Base-by-base conservation (phyloP, 2,113 vertebrate species). In the Tilapia sparmanii region DNA sequence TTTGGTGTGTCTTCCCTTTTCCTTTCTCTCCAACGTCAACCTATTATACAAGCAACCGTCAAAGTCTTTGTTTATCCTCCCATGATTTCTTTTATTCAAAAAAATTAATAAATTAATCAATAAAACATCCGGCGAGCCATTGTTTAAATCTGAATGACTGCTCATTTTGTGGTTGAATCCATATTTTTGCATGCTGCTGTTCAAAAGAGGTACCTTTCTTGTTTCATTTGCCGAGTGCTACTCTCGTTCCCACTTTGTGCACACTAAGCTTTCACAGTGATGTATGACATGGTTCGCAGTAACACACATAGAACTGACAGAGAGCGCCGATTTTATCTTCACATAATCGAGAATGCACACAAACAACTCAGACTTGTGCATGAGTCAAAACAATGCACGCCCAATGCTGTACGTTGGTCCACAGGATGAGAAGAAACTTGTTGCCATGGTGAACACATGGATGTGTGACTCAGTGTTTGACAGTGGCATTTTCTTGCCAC, bases 371-470 rank as follows among this genome's bases (percentile, higher is more conserved):
- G 29, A 79, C 31, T 53, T 12, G 7, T 55, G 66, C 57, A 50
- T 22, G 26, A 87, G 76, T 42, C 81, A 38, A 83, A 84, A 83
- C 57, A 52, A 83, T 55, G 50, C 73, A 80, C 79, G 18, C 29
- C 33, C 24, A 81, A 4, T 83, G n/a, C 33, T 78, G 35, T 45
- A 38, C 26, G 66, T 61, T 71, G 31, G 68, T 35, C 63, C 80
- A 12, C 63, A 33, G 57, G 79, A 24, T 78, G 78, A 18, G 47
- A 55, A 31, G 86, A 84, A 57, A 88, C 87, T 50, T 89, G 94
- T 95, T 95, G 86, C 92, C 92, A 94, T 93, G 89, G 94, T 80
- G 71, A 94, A 89, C 40, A 24, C 81, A 76, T 73, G 85, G 59
- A 76, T 61, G 85, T 86, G 57, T 84, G 78, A 73, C 63, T 80